Evolutionary conservation across 2,113 vertebrate species (phyloP).

Genomic region (Malurus elegans): DNA sequence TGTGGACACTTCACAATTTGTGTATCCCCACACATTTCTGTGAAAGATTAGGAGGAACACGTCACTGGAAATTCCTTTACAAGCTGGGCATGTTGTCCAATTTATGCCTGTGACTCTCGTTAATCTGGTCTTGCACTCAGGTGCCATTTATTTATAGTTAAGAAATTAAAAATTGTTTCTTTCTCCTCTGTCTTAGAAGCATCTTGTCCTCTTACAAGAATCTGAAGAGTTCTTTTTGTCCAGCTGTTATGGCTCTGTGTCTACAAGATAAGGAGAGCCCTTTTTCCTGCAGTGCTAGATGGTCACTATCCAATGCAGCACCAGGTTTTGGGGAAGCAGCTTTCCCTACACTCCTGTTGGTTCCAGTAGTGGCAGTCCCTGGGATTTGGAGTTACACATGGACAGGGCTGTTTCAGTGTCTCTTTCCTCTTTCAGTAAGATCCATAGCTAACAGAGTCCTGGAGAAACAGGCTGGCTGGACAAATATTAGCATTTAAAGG

Average conservation of each 20-base stretch:
- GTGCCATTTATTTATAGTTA: accelerated
- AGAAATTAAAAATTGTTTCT: background rate
- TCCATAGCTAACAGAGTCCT: background rate
- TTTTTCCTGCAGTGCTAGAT: background rate
- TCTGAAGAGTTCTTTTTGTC: background rate
- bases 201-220: background rate
- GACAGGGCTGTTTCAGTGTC: background rate
- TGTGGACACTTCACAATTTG: background rate
- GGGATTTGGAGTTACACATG: background rate
- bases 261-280: background rate
- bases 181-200: background rate
- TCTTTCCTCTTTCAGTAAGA: background rate
- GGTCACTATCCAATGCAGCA: no score
- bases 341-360: background rate
- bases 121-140: background rate
- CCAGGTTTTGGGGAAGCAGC: background rate
- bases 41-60: background rate
- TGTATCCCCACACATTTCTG: background rate
- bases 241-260: background rate
- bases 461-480: background rate
- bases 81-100: background rate
- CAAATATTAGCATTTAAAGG: background rate
- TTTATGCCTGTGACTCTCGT: background rate
- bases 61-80: background rate
- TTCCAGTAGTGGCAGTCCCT: no score